A percentile compares a stretch with the other conserved stretches of the same genome.
Evolutionary conservation across 1,140 invertebrate genomes (phyloP).

Genomic region (Probaryconus sp.): DNA sequence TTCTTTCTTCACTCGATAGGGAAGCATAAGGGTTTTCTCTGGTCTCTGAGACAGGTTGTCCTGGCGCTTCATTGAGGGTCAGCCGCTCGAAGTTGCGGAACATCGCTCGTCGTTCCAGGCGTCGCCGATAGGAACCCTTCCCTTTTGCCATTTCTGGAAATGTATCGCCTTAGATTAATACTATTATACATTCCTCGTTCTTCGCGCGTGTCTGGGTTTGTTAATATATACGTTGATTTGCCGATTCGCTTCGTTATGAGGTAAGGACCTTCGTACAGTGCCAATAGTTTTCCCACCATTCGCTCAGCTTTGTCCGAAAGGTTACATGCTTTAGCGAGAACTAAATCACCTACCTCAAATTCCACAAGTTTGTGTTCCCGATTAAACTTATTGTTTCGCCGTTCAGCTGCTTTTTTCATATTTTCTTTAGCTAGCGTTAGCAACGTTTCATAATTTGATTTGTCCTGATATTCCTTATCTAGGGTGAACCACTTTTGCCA

Average conservation of each 20-base stretch:
- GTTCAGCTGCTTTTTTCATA: not conserved
- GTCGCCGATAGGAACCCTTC: too few relatives aligned
- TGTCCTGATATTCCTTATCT: not conserved
- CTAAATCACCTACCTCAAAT: not conserved
- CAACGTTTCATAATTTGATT: not conserved
- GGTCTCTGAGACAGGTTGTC: too few relatives aligned
- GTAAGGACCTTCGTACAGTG: conserved; percentile 16
- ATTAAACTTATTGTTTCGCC: not conserved
- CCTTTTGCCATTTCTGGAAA: too few relatives aligned
- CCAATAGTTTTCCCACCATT: conserved; percentile 2
- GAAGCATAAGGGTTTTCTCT: too few relatives aligned
- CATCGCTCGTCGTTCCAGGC: too few relatives aligned
- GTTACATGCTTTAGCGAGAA: conserved; percentile 15
- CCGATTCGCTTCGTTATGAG: conserved; percentile 1
- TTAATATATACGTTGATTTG: not conserved
- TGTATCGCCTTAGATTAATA: too few relatives aligned
- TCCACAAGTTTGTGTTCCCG: not conserved
- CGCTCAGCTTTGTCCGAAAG: not conserved
- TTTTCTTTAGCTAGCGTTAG: not conserved
- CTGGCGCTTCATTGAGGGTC: too few relatives aligned
- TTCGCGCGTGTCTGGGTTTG: not conserved
- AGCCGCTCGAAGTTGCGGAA: too few relatives aligned
- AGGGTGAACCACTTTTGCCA: conserved; percentile 15
- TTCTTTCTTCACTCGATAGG: too few relatives aligned
- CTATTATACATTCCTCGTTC: not conserved